Base-by-base conservation (phyloP, 2,888 invertebrate species). In the Vesta saturnalis region DNA sequence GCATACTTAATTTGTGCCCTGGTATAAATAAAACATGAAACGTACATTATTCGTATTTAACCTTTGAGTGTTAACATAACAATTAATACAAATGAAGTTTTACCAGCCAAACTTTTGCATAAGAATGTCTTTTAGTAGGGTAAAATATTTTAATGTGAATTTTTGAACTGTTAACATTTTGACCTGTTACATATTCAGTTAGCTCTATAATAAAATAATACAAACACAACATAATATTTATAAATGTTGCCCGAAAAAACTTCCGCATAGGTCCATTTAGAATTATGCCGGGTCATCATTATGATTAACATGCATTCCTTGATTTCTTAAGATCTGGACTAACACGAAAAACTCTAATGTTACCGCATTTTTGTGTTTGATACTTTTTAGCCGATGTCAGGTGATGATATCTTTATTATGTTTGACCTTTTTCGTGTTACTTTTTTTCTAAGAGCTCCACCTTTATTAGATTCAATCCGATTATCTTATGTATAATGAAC, bases 321-420 rank as follows among this genome's bases (percentile, higher is more conserved):
- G 43, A 43, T 43, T 56, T 21, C 8, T 15, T 19, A 6, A 39
- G 39, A 39, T 39, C 39, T 39, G n/a, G 39, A 39, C 39, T 39
- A 39, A 39, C 39, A 39, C 39, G 39, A 39, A 39, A 39, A 39
- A 12, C 18, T 55, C 55, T 21, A 55, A 55, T 23, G 30, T 55
- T 55, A n/a, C 19, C 23, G 35, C 30, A 10, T 56, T 56, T 56
- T 56, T 56, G 5, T 35, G 16, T 56, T 56, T n/a, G 35, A 16
- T 56, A 15, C 35, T 56, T 56, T 30, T 39, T n/a, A 39, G 39
- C 39, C 39, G 39, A 39, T 39, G 39, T 39, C 8, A 39, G 39
- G 8, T 56, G 30, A 35, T 56, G 56, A 56, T 56, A 56, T 30
- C 56, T 30, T 56, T 16, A 30, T 56, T 55, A 55, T 55, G 15